These are phyloP conservation scores for Plutomurus gul DNA, from an alignment of 1,140 invertebrate genomes.

Conservation along the genomic window DNA sequence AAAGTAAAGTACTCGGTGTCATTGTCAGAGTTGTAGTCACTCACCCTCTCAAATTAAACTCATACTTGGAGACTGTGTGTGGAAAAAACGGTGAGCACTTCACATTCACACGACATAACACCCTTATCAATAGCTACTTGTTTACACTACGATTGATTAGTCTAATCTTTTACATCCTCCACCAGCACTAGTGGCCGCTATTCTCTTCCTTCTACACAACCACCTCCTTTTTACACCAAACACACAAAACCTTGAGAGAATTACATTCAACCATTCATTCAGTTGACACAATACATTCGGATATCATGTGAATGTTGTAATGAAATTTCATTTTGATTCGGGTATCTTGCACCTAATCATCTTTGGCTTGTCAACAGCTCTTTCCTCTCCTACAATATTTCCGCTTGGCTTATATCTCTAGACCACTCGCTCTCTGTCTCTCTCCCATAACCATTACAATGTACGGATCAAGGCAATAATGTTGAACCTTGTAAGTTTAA, in stretches of 20 bases:
- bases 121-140: constrained; percentile 49
- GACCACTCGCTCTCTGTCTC: not conserved
- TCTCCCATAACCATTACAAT: not conserved
- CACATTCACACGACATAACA: constrained; percentile 32
- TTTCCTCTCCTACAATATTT: not conserved
- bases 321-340: not conserved
- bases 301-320: not conserved
- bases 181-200: not conserved
- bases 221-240: constrained; percentile 1
- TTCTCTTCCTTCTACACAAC: not conserved
- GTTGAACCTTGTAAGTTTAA: too few species aligned
- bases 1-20: too few species aligned
- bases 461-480: not conserved
- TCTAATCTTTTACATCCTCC: constrained; percentile 42
- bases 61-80: not conserved
- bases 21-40: not conserved
- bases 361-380: constrained; percentile 11
- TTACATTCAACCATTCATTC: not conserved
- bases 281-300: not conserved
- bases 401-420: not conserved
- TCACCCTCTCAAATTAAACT: not conserved
- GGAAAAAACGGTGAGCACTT: not conserved
- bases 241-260: constrained; percentile 25
- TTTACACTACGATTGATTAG: constrained; percentile 52
- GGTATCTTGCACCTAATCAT: not conserved